Percentiles rank a stretch among this genome's conserved stretches.
Conservation (phyloP, 2,888 invertebrate genomes). For the Apotomis turbidana region DNA sequence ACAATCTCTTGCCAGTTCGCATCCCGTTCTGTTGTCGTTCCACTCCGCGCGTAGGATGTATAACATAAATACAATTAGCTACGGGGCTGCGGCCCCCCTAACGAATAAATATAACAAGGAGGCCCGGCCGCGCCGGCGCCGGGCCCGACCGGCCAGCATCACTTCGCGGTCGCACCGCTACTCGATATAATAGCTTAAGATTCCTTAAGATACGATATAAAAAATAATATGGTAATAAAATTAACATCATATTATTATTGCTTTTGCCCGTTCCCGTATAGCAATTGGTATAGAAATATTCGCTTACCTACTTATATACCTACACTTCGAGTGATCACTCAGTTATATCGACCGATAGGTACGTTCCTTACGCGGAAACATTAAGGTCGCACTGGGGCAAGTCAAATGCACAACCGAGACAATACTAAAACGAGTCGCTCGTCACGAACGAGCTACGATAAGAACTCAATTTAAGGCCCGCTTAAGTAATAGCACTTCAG, state of each 20-base stretch:
- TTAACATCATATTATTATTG: conserved; percentile 85
- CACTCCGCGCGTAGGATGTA: conserved; percentile 79
- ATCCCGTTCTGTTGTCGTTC: conserved; percentile 76
- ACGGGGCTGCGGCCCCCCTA: conserved; percentile 83
- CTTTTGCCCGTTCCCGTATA: conserved; percentile 85
- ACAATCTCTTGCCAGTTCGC: conserved; percentile 82
- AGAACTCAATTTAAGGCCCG: conserved; percentile 68
- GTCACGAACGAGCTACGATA: conserved; percentile 56
- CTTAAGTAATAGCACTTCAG: conserved; percentile 82
- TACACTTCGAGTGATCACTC: conserved; percentile 72
- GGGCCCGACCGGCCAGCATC: conserved; percentile 79
- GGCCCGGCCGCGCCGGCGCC: conserved; percentile 67
- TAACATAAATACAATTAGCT: conserved; percentile 83
- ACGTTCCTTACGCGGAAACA: conserved; percentile 67
- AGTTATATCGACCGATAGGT: conserved; percentile 71
- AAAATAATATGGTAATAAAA: conserved; percentile 84
- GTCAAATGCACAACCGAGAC: conserved; percentile 82
- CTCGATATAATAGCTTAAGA: conserved; percentile 77
- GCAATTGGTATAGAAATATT: conserved; percentile 83
- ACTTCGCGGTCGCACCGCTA: conserved; percentile 82
- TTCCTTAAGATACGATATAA: conserved; percentile 81
- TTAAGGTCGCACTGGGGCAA: conserved; percentile 79
- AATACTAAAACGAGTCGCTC: conserved; percentile 77
- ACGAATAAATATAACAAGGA: conserved; percentile 82
- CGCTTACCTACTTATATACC: conserved; percentile 76